Percentiles rank a stretch among this genome's conserved stretches.
phyloP scores from a whole-genome alignment of 2,797 vertebrate genomes.

The Dipus sagitta region DNA sequence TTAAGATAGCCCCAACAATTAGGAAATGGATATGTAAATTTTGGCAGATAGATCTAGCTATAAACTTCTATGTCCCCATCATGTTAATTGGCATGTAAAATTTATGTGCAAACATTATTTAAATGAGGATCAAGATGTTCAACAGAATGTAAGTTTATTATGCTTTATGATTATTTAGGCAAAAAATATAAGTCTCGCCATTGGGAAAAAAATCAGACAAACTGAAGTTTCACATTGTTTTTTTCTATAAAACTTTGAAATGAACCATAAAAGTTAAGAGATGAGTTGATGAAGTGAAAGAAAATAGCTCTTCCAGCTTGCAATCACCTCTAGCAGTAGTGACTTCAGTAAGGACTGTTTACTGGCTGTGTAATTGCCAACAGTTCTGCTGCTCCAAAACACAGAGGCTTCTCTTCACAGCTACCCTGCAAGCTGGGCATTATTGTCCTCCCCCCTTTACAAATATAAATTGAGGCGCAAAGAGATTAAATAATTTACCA shows the following conservation, averaged over 20 bases:
- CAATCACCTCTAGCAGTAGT: conserved; percentile 38
- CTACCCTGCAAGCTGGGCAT: neutral
- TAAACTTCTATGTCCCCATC: neutral
- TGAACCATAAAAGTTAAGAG: conserved; percentile 57
- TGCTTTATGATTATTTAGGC: neutral
- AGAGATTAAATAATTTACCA: conserved; percentile 55
- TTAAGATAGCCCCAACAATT: neutral
- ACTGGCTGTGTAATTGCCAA: neutral
- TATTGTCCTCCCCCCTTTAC: neutral
- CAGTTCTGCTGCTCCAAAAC: neutral
- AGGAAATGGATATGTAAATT: conserved; percentile 33
- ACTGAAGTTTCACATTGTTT: conserved; percentile 1
- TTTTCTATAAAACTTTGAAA: conserved; percentile 35
- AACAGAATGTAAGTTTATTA: conserved; percentile 42
- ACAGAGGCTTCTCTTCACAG: neutral
- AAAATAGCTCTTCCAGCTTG: neutral
- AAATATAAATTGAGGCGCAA: conserved; percentile 25
- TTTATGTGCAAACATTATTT: conserved; percentile 1
- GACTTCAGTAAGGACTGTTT: conserved; percentile 47
- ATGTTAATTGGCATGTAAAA: conserved; percentile 19
- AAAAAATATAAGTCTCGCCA: conserved; percentile 18
- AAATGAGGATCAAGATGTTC: conserved; percentile 37
- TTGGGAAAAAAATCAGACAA: conserved; percentile 30
- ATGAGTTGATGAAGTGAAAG: conserved; percentile 24
- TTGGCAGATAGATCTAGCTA: neutral